phyloP scores from a whole-genome alignment of 2,797 vertebrate genomes.

The Xenops minutus region DNA sequence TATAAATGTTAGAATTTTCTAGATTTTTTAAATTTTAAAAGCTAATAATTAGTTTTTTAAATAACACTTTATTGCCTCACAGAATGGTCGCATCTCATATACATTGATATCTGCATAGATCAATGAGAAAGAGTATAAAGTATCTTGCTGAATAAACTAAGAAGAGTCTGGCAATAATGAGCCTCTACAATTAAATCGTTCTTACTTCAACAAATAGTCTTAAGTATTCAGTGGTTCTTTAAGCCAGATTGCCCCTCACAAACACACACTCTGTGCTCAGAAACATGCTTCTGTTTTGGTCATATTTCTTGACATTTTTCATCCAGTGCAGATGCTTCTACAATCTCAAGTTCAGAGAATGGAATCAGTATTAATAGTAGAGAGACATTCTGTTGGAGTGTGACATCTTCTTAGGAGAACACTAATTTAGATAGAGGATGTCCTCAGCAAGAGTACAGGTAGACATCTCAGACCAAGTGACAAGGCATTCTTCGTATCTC shows the following conservation, averaged over 20 bases:
- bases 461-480: not conserved
- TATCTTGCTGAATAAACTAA: not conserved
- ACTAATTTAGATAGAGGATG: not conserved
- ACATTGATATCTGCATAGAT: not conserved
- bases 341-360: not conserved
- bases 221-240: not conserved
- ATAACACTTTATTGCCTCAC: not conserved
- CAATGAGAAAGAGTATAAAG: not conserved
- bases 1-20: not conserved
- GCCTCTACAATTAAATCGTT: not conserved
- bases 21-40: not conserved
- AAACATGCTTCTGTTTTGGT: not conserved
- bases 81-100: not conserved
- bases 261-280: not conserved
- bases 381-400: not conserved
- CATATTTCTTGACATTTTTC: not conserved
- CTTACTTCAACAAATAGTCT: not conserved
- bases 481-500: not conserved
- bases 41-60: not conserved
- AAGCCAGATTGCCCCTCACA: not conserved
- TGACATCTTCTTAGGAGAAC: not conserved
- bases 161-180: not conserved
- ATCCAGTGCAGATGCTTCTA: not conserved
- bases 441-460: not conserved
- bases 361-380: not conserved